phyloP scores from a whole-genome alignment of 2,888 invertebrate genomes.

The Margaritifera margaritifera region DNA sequence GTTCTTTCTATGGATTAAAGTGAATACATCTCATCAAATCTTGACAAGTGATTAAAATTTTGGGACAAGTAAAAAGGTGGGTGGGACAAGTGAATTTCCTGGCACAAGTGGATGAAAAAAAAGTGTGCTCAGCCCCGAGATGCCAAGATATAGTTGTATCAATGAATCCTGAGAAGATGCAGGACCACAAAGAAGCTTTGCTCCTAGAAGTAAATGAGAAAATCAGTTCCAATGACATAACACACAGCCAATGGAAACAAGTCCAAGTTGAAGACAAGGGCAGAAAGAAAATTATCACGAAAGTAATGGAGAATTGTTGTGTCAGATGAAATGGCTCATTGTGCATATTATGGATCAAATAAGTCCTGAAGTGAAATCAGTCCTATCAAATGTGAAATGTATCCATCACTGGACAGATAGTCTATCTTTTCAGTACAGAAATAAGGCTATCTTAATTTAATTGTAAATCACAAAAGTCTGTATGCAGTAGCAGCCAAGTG shows the following conservation, averaged over 20 bases:
- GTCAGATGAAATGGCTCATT: conserved; percentile 16
- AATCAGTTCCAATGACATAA: no score
- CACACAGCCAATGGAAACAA: conserved; percentile 14
- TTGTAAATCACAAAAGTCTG: conserved; percentile 7
- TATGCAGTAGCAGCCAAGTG: conserved; percentile 1
- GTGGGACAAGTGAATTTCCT: no score
- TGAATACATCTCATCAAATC: no score
- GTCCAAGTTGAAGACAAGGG: conserved; percentile 7
- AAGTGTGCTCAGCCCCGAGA: no score
- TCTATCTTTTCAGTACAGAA: conserved; percentile 16
- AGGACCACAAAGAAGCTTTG: no score
- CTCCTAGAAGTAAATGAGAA: no score
- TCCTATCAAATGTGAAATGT: not conserved
- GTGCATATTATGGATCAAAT: conserved; percentile 9
- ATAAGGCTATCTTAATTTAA: conserved; percentile 17
- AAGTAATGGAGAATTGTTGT: conserved; percentile 12
- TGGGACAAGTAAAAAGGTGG: no score
- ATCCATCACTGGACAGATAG: conserved; percentile 15
- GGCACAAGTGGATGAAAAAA: no score
- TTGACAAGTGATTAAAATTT: no score
- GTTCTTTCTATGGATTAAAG: no score
- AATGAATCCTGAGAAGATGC: no score
- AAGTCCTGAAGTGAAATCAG: not conserved
- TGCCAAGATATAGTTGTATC: no score
- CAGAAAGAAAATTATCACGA: conserved; percentile 9